Evolutionary conservation across 2,113 vertebrate species (phyloP).

Genomic region (Rhineura floridana): DNA sequence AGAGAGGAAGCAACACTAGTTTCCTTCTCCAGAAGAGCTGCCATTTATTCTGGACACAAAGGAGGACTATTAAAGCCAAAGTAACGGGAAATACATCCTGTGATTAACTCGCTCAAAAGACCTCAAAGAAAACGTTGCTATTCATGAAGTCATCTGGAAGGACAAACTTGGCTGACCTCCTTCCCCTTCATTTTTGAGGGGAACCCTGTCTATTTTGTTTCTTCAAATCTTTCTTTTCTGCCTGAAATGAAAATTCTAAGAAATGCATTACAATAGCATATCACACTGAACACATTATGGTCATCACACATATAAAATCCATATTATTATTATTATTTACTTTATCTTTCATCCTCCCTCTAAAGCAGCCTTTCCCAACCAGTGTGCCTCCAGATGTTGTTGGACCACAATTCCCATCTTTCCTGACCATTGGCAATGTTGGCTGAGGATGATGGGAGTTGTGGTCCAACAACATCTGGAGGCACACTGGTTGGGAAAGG

Average conservation of each 20-base stretch:
- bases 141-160: neutral
- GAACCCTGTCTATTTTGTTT: neutral
- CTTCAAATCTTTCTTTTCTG: neutral
- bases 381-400: no score
- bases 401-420: no score
- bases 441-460: no score
- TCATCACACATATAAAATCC: neutral
- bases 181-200: neutral
- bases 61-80: neutral
- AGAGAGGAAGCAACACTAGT: no score
- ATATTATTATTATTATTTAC: neutral
- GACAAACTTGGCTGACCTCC: neutral
- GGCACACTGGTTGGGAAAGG: no score
- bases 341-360: neutral
- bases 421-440: no score
- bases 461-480: no score
- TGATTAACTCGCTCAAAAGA: neutral
- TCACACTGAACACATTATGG: neutral
- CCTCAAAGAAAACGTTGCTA: neutral
- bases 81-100: neutral
- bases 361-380: no score
- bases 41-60: neutral
- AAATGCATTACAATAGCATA: neutral
- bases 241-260: neutral
- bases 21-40: neutral